A percentile compares a stretch with the other conserved stretches of the same genome.
Evolutionary conservation across 2,888 invertebrate genomes (phyloP).

Genomic region (Neoascia interrupta): DNA sequence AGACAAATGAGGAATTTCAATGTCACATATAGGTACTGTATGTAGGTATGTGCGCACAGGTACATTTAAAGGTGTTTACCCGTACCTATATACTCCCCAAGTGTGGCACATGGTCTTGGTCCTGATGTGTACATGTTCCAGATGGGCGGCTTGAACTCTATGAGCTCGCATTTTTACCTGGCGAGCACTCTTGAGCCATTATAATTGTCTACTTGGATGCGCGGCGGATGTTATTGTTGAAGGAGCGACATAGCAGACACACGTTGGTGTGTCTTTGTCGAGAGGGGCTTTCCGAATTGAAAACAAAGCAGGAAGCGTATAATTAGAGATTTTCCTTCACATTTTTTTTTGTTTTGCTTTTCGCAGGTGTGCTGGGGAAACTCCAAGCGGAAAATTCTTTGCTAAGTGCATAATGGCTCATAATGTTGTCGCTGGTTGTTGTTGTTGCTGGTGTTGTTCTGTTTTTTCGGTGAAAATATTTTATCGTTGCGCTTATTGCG

Average conservation of each 20-base stretch:
- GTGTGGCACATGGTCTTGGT: constrained; percentile 13
- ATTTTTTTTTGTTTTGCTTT: constrained; percentile 19
- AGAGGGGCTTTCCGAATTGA: constrained; percentile 28
- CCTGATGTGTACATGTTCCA: constrained; percentile 43
- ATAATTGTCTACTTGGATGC: constrained; percentile 68
- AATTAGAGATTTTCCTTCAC: constrained; percentile 59
- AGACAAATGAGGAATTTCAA: constrained; percentile 69
- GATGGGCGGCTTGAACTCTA: constrained; percentile 67
- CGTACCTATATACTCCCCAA: too few species aligned
- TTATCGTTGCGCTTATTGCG: constrained; percentile 14
- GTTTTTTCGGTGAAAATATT: constrained; percentile 20
- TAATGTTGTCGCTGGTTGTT: constrained; percentile 35
- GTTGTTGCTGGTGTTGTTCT: constrained; percentile 3
- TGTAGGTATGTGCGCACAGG: too few species aligned
- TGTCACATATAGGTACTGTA: constrained; percentile 44
- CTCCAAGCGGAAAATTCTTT: constrained; percentile 62
- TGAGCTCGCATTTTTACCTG: constrained; percentile 66
- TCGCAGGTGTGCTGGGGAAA: constrained; percentile 42
- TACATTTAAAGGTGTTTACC: too few species aligned
- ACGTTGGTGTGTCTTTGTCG: constrained; percentile 31
- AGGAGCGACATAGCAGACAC: constrained; percentile 26
- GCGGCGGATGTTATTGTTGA: constrained; percentile 45
- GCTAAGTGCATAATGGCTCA: constrained; percentile 67
- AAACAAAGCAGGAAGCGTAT: constrained; percentile 58
- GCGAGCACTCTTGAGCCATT: constrained; percentile 59